These are phyloP conservation scores for Molothrus ater DNA, from an alignment of 2,797 vertebrate species.

Conservation along the genomic window DNA sequence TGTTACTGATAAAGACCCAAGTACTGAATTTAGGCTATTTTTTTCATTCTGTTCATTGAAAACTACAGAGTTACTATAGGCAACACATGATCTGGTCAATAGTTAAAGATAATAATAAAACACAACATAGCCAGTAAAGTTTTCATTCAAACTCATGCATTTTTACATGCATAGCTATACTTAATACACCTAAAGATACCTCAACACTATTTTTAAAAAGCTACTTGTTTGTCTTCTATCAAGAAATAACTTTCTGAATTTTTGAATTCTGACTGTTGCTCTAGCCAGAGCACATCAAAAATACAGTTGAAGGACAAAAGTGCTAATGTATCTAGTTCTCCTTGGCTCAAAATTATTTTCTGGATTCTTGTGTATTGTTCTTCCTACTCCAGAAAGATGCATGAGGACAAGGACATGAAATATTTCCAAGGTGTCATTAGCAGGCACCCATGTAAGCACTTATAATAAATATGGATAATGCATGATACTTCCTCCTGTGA, in stretches of 20 bases:
- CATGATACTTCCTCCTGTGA: not conserved
- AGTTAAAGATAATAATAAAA: not conserved
- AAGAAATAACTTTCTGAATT: not conserved
- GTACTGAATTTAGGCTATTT: not conserved
- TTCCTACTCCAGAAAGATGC: not conserved
- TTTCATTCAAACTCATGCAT: not conserved
- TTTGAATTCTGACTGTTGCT: not conserved
- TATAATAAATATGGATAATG: not conserved
- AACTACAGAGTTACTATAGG: not conserved
- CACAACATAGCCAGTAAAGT: not conserved
- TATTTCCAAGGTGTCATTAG: not conserved
- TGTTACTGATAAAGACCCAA: not conserved
- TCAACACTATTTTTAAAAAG: not conserved
- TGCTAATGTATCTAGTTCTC: not conserved
- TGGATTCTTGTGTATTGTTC: not conserved
- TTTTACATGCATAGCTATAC: not conserved
- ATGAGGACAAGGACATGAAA: not conserved
- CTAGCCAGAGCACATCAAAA: not conserved
- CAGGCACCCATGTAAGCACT: not conserved
- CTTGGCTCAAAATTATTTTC: not conserved
- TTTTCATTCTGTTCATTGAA: not conserved
- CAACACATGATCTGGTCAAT: not conserved
- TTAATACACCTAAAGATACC: not conserved
- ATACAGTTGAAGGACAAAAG: not conserved
- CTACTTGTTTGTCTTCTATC: not conserved